Percentiles rank a stretch among this genome's conserved stretches.
These are phyloP conservation scores for Psophia crepitans DNA, from an alignment of 2,113 vertebrate genomes.

Conservation along the genomic window DNA sequence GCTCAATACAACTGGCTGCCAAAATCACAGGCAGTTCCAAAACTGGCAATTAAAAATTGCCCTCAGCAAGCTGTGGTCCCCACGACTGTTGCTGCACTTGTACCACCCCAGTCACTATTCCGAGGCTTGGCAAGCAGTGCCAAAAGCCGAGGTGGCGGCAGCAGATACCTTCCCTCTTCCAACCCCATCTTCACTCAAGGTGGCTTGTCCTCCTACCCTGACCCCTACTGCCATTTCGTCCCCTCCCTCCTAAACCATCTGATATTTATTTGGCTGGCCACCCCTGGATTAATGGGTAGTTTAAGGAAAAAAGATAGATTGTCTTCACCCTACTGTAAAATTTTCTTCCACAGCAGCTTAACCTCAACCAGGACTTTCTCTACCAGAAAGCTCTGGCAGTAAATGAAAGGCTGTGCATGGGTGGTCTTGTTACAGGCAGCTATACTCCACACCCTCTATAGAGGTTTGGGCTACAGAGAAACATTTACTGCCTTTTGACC, in stretches of 20 bases:
- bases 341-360: neutral
- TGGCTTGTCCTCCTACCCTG: neutral
- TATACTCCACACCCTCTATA: neutral
- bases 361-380: neutral
- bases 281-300: neutral
- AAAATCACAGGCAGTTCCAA: neutral
- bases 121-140: neutral
- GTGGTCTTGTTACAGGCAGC: neutral
- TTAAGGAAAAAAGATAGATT: neutral
- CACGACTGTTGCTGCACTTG: neutral
- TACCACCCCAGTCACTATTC: neutral
- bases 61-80: neutral
- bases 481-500: neutral
- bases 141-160: neutral
- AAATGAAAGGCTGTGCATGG: neutral
- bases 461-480: neutral
- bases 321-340: neutral
- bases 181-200: neutral
- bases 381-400: neutral
- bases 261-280: neutral
- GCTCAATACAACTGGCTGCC: neutral
- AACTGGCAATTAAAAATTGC: neutral
- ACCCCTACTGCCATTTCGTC: neutral
- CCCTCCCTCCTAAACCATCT: no score
- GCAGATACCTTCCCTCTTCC: neutral